Evolutionary conservation across 2,797 vertebrate genomes (phyloP), one percentile per base, ranked within the genome.

Genomic region (Cuculus canorus): DNA sequence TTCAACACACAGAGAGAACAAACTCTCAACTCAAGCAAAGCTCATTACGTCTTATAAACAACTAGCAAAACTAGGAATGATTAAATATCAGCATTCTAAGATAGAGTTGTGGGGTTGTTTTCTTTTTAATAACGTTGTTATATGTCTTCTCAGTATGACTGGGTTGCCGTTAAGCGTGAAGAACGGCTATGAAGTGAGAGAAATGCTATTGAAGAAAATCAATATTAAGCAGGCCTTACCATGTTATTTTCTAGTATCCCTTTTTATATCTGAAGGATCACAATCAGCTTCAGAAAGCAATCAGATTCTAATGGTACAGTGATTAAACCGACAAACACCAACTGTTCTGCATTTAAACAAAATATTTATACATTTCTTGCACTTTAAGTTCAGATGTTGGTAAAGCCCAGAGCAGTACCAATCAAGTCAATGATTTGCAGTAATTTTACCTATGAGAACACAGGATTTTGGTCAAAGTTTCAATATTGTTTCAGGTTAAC

Each of bases 281-380:
- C 43, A 86, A 93, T 69, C 14, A 63, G 15, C 16, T 76, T 85
- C 68, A 75, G 52, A 84, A 66, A 88, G 56, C 68, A 85, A 60
- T 73, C 39, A 86, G 32, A 66, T 77, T 90, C 22, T 72, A 86
- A 83, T 7, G 72, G 64, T 60, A 79, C 4, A 60, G 32, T 25
- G 33, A 87, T 85, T 85, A 77, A 92, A 85, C 15, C 61, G 43
- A 90, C 43, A 88, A 82, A 82, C 8, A 70, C 25, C 33, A 91
- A 84, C 22, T 30, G n/a, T 35, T 76, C 63, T 56, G 32, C n/a
- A 48, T 2, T 75, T 57, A 80, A 91, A 69, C 33, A 82, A 82
- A 85, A 47, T 35, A 65, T 1, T 75, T 47, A 17, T 28, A 47
- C 22, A 35, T 70, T 90, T 52, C 63, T 47, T 65, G 53, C 35